Evolutionary conservation across 2,113 vertebrate species (phyloP).

Genomic region (Rhinogobius similis): DNA sequence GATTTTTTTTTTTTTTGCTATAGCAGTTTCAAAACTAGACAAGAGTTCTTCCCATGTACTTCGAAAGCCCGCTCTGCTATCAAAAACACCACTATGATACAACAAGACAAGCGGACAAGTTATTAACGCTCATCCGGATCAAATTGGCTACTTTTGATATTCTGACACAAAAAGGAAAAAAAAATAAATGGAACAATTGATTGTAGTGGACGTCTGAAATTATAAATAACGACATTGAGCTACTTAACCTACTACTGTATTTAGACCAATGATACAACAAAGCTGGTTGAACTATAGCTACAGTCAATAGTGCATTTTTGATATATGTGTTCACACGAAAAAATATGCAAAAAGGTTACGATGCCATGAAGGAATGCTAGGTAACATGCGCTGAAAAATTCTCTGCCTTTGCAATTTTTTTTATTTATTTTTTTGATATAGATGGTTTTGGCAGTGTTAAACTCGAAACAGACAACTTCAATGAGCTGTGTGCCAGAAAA

Average conservation of each 20-base stretch:
- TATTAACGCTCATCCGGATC: slow-evolving; percentile 63
- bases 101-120: slow-evolving; percentile 60
- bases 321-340: slow-evolving; percentile 77
- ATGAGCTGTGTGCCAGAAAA: slow-evolving; percentile 61
- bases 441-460: slow-evolving; percentile 73
- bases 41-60: slow-evolving; percentile 34
- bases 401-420: slow-evolving; percentile 52
- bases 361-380: slow-evolving; percentile 73
- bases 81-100: slow-evolving; percentile 66
- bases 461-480: slow-evolving; percentile 61
- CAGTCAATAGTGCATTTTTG: slow-evolving; percentile 80
- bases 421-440: slow-evolving; percentile 29
- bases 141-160: slow-evolving; percentile 70
- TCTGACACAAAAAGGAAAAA: slow-evolving; percentile 38
- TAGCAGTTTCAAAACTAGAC: slow-evolving; percentile 59
- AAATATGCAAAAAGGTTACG: slow-evolving; percentile 68
- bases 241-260: slow-evolving; percentile 70
- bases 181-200: slow-evolving; percentile 46
- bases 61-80: slow-evolving; percentile 56
- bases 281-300: slow-evolving; percentile 77
- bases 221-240: slow-evolving; percentile 70
- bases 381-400: slow-evolving; percentile 60
- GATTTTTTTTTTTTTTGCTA: slow-evolving; percentile 35
- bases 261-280: slow-evolving; percentile 75
- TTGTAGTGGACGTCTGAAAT: slow-evolving; percentile 66